phyloP scores from a whole-genome alignment of 2,113 vertebrate genomes.

The Zosterops lateralis region DNA sequence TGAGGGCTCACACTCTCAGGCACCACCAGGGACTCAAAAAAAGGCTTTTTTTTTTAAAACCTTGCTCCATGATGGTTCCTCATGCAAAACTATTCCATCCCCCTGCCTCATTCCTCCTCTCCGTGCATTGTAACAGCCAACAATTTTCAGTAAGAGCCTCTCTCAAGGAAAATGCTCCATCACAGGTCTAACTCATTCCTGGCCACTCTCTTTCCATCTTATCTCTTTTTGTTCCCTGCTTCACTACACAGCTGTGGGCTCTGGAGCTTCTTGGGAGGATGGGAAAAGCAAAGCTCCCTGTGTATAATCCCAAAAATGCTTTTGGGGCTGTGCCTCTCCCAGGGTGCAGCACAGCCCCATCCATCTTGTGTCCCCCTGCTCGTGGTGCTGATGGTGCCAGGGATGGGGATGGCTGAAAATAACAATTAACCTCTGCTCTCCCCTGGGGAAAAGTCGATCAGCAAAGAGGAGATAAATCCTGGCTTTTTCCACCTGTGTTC shows the following conservation, averaged over 20 bases:
- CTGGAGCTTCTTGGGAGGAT: neutral
- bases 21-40: neutral
- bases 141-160: neutral
- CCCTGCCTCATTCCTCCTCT: neutral
- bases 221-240: neutral
- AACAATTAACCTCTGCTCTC: neutral
- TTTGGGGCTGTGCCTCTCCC: fast-evolving
- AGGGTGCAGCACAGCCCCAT: neutral
- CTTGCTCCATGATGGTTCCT: neutral
- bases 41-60: neutral
- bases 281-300: neutral
- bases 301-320: neutral
- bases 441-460: neutral
- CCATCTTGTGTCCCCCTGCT: neutral
- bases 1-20: neutral
- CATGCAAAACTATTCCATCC: neutral
- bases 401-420: neutral
- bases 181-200: neutral
- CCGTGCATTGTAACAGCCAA: neutral
- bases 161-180: neutral
- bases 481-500: neutral
- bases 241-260: neutral
- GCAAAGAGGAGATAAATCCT: neutral
- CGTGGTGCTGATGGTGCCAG: neutral
- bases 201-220: neutral